Conservation (phyloP, 2,797 vertebrate species). For the Falco cherrug region DNA sequence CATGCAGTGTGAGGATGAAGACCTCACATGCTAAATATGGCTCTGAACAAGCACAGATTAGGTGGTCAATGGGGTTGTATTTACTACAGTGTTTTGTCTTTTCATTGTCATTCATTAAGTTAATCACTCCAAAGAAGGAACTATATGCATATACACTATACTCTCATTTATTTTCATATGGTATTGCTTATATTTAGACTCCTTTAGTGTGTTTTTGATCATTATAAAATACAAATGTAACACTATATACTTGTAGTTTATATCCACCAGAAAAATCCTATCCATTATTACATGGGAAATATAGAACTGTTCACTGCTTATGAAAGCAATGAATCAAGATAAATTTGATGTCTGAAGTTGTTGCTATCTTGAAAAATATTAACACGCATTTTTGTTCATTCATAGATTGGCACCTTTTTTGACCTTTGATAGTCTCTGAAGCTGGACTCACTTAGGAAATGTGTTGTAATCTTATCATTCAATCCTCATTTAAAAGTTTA, state of each 20-base stretch:
- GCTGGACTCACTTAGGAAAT: constrained; percentile 11
- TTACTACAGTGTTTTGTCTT: background rate
- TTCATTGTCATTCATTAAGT: background rate
- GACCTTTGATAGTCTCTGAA: constrained; percentile 19
- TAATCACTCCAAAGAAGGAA: background rate
- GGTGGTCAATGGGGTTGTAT: background rate
- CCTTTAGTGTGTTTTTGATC: background rate
- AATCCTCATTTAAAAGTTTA: constrained; percentile 15
- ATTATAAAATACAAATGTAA: background rate
- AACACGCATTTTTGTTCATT: background rate
- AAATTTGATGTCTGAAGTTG: background rate
- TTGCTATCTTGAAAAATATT: background rate
- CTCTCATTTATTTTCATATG: constrained; percentile 10
- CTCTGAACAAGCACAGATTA: background rate
- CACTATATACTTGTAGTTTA: background rate
- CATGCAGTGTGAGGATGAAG: background rate
- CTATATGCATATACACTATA: background rate
- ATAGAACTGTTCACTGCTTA: background rate
- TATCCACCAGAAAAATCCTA: background rate
- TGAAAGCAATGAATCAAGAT: background rate
- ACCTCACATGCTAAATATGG: background rate
- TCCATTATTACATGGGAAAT: background rate
- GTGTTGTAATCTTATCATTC: background rate
- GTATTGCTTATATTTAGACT: background rate
- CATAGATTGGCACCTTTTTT: background rate